phyloP scores from a whole-genome alignment of 2,113 vertebrate species.

The rat (Rattus norvegicus) region DNA sequence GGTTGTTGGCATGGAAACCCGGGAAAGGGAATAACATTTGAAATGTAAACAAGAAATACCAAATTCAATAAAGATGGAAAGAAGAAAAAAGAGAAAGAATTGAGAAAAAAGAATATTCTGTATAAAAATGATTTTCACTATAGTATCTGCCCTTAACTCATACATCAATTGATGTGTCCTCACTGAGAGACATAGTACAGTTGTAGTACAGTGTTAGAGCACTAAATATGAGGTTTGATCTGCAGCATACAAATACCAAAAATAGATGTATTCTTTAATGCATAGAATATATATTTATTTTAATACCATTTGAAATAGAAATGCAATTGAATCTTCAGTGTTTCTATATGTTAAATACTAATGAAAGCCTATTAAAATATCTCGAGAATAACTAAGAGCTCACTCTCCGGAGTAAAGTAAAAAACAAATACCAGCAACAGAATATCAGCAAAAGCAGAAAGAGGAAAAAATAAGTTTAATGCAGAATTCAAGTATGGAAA shows the following conservation, averaged over 20 bases:
- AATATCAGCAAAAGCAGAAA: not conserved
- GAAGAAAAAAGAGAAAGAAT: too few relatives aligned
- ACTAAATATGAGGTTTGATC: not conserved
- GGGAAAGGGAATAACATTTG: too few relatives aligned
- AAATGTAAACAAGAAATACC: too few relatives aligned
- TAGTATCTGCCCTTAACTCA: not conserved
- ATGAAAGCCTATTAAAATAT: constrained; percentile 1
- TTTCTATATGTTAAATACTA: not conserved
- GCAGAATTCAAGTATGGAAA: not conserved
- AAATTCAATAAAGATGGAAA: too few relatives aligned
- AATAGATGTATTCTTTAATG: not conserved
- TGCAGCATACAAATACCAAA: not conserved
- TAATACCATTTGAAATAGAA: not conserved
- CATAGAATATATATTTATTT: not conserved
- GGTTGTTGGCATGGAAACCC: too few relatives aligned
- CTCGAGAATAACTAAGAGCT: not conserved
- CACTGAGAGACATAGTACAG: not conserved
- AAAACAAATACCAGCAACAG: not conserved
- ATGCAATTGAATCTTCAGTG: not conserved
- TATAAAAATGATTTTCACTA: not conserved
- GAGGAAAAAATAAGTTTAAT: not conserved
- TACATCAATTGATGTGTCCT: not conserved
- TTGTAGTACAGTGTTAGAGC: not conserved
- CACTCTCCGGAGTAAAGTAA: not conserved
- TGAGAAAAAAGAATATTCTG: not conserved